Evolutionary conservation across 1,140 invertebrate species (phyloP), one percentile per base, ranked within the genome.

Genomic region (Potamilus streckersoni): DNA sequence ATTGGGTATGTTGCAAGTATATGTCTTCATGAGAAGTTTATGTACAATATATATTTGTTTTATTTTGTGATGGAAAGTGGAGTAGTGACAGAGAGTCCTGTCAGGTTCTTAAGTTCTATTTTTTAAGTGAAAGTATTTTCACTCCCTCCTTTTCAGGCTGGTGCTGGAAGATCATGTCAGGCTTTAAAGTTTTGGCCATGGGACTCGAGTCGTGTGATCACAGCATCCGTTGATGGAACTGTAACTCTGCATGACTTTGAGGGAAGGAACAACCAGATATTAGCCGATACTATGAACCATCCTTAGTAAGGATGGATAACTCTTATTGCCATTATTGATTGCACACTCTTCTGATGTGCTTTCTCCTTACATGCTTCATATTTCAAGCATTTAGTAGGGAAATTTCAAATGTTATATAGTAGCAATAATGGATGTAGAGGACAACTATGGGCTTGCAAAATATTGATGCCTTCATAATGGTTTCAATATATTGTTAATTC

Each of bases 151-250:
- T 79, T 73, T 19, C 67, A 89, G 88, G 82, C 80, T 71, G 88
- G 88, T 49, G 79, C 87, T n/a, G 88, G 87, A 57, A 87, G 88
- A 6, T 88, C 86, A 2, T 85, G 89, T n/a, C 84, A 88, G 70
- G 83, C 87, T 13, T 69, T 89, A 60, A 86, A 87, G 73, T 88
- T 89, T 78, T 86, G 85, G 80, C 82, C 82, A 12, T 71, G 76
- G 59, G 75, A 88, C 68, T 20, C 75, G 19, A 77, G 73, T n/a
- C 71, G 72, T 20, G 65, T 88, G 12, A 74, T 85, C 55, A 85
- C 83, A n/a, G 84, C 85, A 20, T 84, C 87, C 16, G 82, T 88
- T 62, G 83, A 88, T 80, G 87, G 87, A 2, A 85, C 75, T 69
- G 79, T 89, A 17, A 81, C 71, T 38, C 69, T 86, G 8, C 74